These are phyloP conservation scores for Labeo calbasu DNA, from an alignment of 2,797 vertebrate species.

Conservation along the genomic window DNA sequence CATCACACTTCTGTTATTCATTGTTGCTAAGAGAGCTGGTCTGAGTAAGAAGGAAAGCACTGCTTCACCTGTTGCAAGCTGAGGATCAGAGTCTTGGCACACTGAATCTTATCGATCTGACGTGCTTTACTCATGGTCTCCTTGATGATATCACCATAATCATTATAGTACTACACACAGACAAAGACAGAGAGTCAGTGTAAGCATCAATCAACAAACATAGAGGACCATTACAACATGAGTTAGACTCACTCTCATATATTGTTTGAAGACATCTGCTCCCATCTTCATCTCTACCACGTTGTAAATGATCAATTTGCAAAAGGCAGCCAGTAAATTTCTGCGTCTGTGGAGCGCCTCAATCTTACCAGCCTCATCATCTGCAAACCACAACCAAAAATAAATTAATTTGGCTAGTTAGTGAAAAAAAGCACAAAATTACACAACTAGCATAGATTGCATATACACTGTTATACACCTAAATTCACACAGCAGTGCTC, in stretches of 20 bases:
- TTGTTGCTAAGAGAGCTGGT: background rate
- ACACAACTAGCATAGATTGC: background rate
- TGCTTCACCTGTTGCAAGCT: slow-evolving; percentile 87
- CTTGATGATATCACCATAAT: slow-evolving; percentile 89
- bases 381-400: slow-evolving; percentile 78
- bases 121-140: slow-evolving; percentile 90
- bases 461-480: background rate
- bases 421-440: background rate
- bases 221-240: background rate
- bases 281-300: slow-evolving; percentile 89
- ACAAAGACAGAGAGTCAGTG: background rate
- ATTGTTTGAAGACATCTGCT: slow-evolving; percentile 90
- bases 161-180: slow-evolving; percentile 83
- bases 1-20: background rate
- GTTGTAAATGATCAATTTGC: slow-evolving; percentile 89
- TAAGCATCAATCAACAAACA: background rate
- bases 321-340: slow-evolving; percentile 87
- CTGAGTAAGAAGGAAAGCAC: background rate
- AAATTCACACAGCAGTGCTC: background rate
- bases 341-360: slow-evolving; percentile 89
- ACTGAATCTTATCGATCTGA: slow-evolving; percentile 89
- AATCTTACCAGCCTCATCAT: slow-evolving; percentile 89
- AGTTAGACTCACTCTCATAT: slow-evolving; percentile 81
- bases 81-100: slow-evolving; percentile 89
- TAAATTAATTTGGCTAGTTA: background rate